Percentiles rank a stretch among this genome's conserved stretches.
phyloP scores from a whole-genome alignment of 2,113 vertebrate genomes.

The Hippocampus abdominalis region DNA sequence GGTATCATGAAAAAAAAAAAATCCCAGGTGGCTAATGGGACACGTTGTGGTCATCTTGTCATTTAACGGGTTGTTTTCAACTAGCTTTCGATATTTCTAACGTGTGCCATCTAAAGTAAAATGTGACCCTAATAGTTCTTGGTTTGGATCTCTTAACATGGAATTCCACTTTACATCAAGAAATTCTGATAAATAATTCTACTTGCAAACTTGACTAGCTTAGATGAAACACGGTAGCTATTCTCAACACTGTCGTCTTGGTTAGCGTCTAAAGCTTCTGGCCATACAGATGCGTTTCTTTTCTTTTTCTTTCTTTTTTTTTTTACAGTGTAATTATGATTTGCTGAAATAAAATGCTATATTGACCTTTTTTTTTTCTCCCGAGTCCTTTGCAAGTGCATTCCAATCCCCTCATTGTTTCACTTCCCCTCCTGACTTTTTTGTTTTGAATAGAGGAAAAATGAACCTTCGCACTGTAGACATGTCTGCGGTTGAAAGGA shows the following conservation, averaged over 20 bases:
- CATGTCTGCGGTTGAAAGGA: neutral
- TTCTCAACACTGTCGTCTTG: constrained; percentile 46
- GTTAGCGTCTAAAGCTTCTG: constrained; percentile 52
- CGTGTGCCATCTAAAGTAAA: neutral
- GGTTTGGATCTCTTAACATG: constrained; percentile 29
- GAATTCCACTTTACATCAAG: constrained; percentile 43
- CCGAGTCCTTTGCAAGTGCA: neutral
- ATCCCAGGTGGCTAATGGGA: neutral
- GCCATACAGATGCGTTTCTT: constrained; percentile 59
- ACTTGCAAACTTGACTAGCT: constrained; percentile 40
- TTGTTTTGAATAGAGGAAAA: neutral
- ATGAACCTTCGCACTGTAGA: neutral
- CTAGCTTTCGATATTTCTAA: neutral
- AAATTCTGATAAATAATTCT: constrained; percentile 15
- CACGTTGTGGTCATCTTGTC: neutral
- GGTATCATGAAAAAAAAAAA: neutral
- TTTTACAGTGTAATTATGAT: constrained; percentile 95
- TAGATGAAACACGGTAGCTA: constrained; percentile 56
- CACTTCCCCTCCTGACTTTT: constrained; percentile 7
- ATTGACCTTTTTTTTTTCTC: constrained; percentile 78
- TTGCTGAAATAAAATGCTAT: constrained; percentile 94
- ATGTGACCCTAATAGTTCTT: neutral
- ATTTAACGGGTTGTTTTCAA: neutral
- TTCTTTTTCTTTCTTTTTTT: constrained; percentile 81
- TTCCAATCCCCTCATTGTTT: neutral